Base-by-base conservation (phyloP, 2,797 vertebrate genomes). In the Numenius phaeopus region DNA sequence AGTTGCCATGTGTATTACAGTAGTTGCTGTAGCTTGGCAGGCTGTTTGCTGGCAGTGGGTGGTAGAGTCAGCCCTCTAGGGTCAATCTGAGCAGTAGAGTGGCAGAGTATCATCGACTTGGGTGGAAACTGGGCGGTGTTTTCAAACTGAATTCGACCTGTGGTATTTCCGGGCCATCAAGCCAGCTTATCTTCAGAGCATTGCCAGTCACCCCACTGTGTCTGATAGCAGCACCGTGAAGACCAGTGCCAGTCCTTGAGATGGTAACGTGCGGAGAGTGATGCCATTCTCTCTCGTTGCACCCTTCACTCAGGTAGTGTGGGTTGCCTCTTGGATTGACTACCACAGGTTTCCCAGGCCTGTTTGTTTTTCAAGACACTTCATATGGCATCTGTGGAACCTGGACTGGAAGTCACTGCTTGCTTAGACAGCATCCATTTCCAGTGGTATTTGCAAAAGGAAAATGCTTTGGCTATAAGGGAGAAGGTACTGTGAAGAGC, bases 281-380 rank as follows among this genome's bases (percentile, higher is more conserved):
- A 14, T 4, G 1, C 19, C 11, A 0, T 75, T 90, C 62, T 61
- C 4, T 81, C 26, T 80, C 1, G 2, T 50, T 70, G 23, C 44
- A 9, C 44, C 42, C 11, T 52, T 83, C 2, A 1, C 7, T 4
- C 29, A 34, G 19, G 9, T 50, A 18, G 24, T 5, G 1, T 12
- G 17, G 14, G 29, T 83, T 91, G 30, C 61, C 69, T 83, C 44
- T 83, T 78, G 37, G 18, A n/a, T 47, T 71, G 67, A 32, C 42
- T 85, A 14, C 20, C 27, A 19, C 7, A 22, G 2, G 4, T 82
- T 89, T 83, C 57, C 11, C 32, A 42, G 49, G 9, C 13, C 26
- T 50, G 2, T 58, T 52, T 57, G 20, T 34, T 75, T 78, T 88
- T 82, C 4, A 3, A 17, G 66, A 81, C 2, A 14, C 21, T 88